phyloP scores from a whole-genome alignment of 1,140 invertebrate species.

The Apocrypta bakeri region DNA sequence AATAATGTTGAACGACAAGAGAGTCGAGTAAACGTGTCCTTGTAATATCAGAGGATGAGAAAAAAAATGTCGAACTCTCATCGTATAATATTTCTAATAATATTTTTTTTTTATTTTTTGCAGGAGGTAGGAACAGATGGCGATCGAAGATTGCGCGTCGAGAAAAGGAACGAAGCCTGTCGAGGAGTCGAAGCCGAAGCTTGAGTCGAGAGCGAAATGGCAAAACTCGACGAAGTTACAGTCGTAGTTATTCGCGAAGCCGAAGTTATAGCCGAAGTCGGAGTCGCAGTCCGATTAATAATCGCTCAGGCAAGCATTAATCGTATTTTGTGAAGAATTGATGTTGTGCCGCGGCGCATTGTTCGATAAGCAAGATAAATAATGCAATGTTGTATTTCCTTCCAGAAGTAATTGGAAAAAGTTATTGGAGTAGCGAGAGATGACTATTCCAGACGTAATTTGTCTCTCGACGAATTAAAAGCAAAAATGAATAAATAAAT shows the following conservation, averaged over 20 bases:
- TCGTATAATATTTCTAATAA: not conserved
- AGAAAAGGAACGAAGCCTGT: constrained; percentile 69
- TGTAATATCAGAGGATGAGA: too few species aligned
- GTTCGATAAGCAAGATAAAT: constrained; percentile 38
- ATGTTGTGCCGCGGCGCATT: constrained; percentile 30
- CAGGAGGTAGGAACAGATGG: constrained; percentile 71
- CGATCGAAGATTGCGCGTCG: constrained; percentile 63
- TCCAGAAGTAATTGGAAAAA: constrained; percentile 71
- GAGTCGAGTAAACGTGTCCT: too few species aligned
- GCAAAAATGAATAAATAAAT: constrained; percentile 1
- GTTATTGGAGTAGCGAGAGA: constrained; percentile 72
- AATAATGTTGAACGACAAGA: too few species aligned
- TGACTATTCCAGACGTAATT: constrained; percentile 60
- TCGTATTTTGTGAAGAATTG: constrained; percentile 33
- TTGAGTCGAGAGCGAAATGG: constrained; percentile 70
- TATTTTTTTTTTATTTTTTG: not conserved
- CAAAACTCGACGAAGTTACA: constrained; percentile 67
- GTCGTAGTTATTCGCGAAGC: constrained; percentile 71
- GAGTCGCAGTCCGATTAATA: constrained; percentile 49
- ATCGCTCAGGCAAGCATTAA: constrained; percentile 51
- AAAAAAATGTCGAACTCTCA: too few species aligned
- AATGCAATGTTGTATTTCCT: constrained; percentile 55
- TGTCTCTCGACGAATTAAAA: constrained; percentile 21
- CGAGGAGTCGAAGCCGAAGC: constrained; percentile 70
- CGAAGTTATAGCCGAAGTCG: constrained; percentile 60